phyloP scores from a whole-genome alignment of 1,140 invertebrate species.

The Triops cancriformis region DNA sequence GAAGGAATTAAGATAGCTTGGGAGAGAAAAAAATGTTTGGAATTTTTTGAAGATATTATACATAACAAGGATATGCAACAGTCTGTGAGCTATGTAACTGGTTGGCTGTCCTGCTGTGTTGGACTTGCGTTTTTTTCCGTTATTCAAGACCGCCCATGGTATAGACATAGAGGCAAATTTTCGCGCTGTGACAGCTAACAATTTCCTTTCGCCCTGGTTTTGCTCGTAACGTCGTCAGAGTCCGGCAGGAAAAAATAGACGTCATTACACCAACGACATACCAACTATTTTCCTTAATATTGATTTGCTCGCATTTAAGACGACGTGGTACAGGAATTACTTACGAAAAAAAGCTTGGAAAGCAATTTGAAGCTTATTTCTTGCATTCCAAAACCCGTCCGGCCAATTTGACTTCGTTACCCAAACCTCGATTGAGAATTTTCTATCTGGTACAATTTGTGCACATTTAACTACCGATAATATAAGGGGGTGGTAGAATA shows the following conservation, averaged over 20 bases:
- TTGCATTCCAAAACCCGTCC: no score
- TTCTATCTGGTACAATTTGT: no score
- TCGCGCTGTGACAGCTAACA: neutral
- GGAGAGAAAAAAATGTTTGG: neutral
- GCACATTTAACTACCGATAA: no score
- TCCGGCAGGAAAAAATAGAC: neutral
- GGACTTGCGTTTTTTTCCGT: neutral
- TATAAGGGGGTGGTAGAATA: no score
- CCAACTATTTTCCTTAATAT: neutral
- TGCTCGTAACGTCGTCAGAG: conserved; percentile 2
- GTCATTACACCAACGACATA: neutral
- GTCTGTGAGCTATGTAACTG: neutral
- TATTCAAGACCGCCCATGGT: neutral
- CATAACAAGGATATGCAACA: neutral
- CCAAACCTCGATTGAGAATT: no score
- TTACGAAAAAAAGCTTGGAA: neutral
- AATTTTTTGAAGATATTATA: neutral
- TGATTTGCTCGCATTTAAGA: neutral
- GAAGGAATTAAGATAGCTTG: neutral
- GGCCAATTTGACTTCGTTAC: no score
- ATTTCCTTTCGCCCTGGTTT: conserved; percentile 9
- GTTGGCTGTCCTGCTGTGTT: conserved; percentile 1
- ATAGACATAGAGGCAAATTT: neutral
- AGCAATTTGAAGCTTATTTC: no score
- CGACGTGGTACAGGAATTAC: neutral